A percentile compares a stretch with the other conserved stretches of the same genome.
phyloP scores from a whole-genome alignment of 2,113 vertebrate genomes.

The Albula goreensis region DNA sequence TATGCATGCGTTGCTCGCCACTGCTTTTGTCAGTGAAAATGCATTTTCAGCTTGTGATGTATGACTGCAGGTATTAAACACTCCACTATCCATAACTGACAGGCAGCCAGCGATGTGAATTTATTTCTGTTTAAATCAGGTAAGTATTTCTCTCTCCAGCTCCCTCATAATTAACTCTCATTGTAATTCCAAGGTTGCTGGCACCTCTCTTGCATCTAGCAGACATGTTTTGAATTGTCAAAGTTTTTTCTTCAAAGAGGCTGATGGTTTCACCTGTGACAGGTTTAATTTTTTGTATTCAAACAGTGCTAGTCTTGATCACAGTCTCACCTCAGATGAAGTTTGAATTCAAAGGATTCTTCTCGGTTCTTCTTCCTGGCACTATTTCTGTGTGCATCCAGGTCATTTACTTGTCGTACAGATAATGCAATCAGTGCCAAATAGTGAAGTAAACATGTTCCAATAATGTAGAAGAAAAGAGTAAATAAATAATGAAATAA shows the following conservation, averaged over 20 bases:
- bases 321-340: background rate
- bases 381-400: background rate
- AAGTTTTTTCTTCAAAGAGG: background rate
- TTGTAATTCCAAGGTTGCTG: conserved; percentile 26
- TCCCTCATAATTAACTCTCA: conserved; percentile 35
- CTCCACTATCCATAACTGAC: background rate
- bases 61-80: background rate
- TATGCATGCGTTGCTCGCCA: background rate
- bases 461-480: no score
- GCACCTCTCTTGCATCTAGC: background rate
- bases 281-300: background rate
- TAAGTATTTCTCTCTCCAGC: conserved; percentile 11
- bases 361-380: background rate
- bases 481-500: no score
- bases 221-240: conserved; percentile 17
- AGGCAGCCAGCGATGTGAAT: background rate
- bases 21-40: background rate
- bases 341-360: background rate
- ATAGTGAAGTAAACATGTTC: background rate
- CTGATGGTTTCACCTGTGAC: background rate
- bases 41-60: background rate
- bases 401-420: background rate
- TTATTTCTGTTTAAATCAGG: background rate
- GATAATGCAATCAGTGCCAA: background rate
- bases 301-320: background rate